A percentile compares a stretch with the other conserved stretches of the same genome.
Evolutionary conservation across 2,113 vertebrate genomes (phyloP).

Genomic region (Pardalotus punctatus): DNA sequence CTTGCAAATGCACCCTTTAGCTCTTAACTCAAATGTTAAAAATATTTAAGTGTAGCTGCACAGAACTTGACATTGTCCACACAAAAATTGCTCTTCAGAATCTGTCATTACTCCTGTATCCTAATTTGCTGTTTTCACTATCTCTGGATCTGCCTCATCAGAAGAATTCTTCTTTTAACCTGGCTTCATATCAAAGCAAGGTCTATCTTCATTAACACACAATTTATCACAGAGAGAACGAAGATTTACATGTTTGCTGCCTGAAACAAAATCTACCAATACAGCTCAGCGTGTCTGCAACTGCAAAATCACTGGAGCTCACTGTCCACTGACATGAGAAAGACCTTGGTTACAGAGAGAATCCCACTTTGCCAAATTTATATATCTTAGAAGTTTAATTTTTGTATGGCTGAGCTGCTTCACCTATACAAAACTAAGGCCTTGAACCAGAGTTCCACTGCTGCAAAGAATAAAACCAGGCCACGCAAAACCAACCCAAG

Average conservation of each 20-base stretch:
- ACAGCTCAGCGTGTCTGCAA: background rate
- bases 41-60: background rate
- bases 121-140: background rate
- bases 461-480: too few relatives aligned
- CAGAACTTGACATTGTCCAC: background rate
- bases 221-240: constrained; percentile 1
- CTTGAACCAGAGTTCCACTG: accelerated
- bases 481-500: too few relatives aligned
- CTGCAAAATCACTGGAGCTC: background rate
- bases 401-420: background rate
- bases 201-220: background rate
- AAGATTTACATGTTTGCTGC: background rate
- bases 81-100: background rate
- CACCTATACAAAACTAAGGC: background rate
- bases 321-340: background rate
- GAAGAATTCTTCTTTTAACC: constrained; percentile 4
- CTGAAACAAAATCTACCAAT: background rate
- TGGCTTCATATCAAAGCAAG: constrained; percentile 1
- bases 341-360: background rate
- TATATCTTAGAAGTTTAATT: background rate
- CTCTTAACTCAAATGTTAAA: background rate
- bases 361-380: background rate
- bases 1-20: background rate
- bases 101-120: background rate
- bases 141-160: background rate